Base-by-base conservation (phyloP, 2,888 invertebrate genomes). In the Ellobium chinense region DNA sequence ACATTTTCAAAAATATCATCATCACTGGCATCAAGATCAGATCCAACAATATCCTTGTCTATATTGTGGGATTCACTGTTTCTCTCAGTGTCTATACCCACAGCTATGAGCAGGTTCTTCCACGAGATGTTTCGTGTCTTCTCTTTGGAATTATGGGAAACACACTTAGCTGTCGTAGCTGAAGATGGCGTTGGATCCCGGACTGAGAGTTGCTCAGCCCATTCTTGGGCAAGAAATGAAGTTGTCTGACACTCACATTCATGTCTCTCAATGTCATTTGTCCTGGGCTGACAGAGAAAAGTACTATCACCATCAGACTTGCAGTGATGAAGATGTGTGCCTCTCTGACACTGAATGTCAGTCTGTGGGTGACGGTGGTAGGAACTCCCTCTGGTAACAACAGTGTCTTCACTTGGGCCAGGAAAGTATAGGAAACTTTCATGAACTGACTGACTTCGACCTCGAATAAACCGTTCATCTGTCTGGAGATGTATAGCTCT, bases 381-480 rank as follows among this genome's bases (percentile, higher is more conserved):
- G n/a, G n/a, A n/a, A n/a, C n/a, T n/a, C n/a, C n/a, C n/a, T n/a
- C n/a, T n/a, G n/a, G n/a, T n/a, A n/a, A n/a, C n/a, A n/a, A n/a
- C n/a, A n/a, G n/a, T n/a, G n/a, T n/a, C n/a, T n/a, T n/a, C n/a
- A n/a, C n/a, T n/a, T n/a, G n/a, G n/a, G n/a, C n/a, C 46, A 12
- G 46, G 46, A 12, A 18, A 12, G 46, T 46, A 46, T 46, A n/a
- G 18, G 46, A 46, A 75, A 21, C 37, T 46, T n/a, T 46, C 75
- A 12, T 75, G 75, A 39, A 54, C 75, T 46, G 75, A 75, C 75
- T 65, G 65, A 21, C 62, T 75, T 65, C 65, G 63, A 14, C 65
- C 63, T n/a, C 54, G 36, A 46, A 31, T 29, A 29, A 75, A 34
- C 1, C 63, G 39, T 65, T 65, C 36, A 39, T 65, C 31, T 14